Base-by-base conservation (phyloP, 1,140 invertebrate genomes). In the Plodia interpunctella region DNA sequence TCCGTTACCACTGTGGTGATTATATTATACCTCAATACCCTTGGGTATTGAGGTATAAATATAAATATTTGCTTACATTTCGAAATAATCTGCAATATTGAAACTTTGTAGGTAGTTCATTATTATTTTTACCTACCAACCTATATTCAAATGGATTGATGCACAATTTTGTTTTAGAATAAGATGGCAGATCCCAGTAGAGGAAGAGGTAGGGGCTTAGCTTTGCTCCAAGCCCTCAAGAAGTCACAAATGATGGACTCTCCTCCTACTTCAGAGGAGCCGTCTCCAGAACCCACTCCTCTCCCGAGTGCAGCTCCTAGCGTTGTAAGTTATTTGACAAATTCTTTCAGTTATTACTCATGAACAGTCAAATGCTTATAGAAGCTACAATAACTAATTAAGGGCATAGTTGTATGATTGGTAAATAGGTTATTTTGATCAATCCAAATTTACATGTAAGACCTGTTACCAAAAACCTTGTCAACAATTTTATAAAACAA, bases 131-230 rank as follows among this genome's bases (percentile, higher is more conserved):
- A 25, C 21, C 6, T 25, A 3, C 6, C 2, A 6, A 25, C 6
- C 2, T 25, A 25, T 25, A 32, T 25, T 5, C 11, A 3, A 3
- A 53, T 13, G 5, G 2, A 25, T 53, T 13, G 21, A 3, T 30
- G 51, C 38, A 44, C 32, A 5, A 18, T 21, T 35, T 38, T 53
- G 18, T 63, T 59, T 44, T 21, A 73, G 66, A 52, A 49, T 18
- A 64, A 28, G 28, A 81, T 81, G 78, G 68, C 72, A 38, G 83
- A 86, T 15, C 63, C 60, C 21, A 63, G 64, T 13, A 85, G 66
- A 59, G 85, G 85, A 55, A 74, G 83, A 13, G 85, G 85, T 18
- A 74, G 85, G 8, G 83, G 83, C 50, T 54, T 85, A n/a, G 74
- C 81, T n/a, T 63, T 85, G 51, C 63, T 88, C 0, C 63, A 82